Evolutionary conservation across 1,140 invertebrate genomes (phyloP).

Genomic region (Scaptomyza graminum): DNA sequence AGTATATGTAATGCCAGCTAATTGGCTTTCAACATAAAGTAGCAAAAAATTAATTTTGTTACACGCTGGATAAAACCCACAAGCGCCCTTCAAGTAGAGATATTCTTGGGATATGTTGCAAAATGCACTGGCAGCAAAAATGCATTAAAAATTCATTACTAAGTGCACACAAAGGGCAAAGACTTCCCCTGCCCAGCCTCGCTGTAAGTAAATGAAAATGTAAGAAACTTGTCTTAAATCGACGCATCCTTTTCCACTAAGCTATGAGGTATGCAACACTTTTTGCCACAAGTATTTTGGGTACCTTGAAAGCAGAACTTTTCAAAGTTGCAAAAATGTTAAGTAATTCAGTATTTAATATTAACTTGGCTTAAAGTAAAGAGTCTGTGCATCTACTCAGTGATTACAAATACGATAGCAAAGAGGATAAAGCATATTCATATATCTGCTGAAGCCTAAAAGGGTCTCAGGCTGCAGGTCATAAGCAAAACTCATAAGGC

Average conservation of each 20-base stretch:
- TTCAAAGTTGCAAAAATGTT: not conserved
- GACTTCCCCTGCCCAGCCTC: not conserved
- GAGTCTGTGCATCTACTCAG: not conserved
- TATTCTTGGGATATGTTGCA: conserved; percentile 18
- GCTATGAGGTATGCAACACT: conserved; percentile 20
- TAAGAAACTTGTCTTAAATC: conserved; percentile 57
- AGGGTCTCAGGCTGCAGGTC: conserved; percentile 51
- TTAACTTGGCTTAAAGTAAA: not conserved
- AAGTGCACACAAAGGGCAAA: conserved; percentile 46
- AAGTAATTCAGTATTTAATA: not conserved
- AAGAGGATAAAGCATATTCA: conserved; percentile 44
- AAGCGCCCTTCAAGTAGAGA: not conserved
- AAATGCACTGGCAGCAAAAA: conserved; percentile 41
- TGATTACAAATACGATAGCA: conserved; percentile 25
- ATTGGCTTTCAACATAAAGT: conserved; percentile 45
- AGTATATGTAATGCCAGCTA: conserved; percentile 53
- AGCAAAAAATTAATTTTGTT: conserved; percentile 62
- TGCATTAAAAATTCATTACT: conserved; percentile 77
- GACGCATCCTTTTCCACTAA: not conserved
- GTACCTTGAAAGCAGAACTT: not conserved
- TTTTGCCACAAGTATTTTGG: conserved; percentile 13
- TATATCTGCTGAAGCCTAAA: conserved; percentile 32
- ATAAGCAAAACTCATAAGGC: conserved; percentile 63
- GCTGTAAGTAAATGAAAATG: conserved; percentile 32
- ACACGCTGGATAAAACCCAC: conserved; percentile 16